A percentile compares a stretch with the other conserved stretches of the same genome.
phyloP scores from a whole-genome alignment of 2,113 vertebrate genomes.

The Macrotus californicus region DNA sequence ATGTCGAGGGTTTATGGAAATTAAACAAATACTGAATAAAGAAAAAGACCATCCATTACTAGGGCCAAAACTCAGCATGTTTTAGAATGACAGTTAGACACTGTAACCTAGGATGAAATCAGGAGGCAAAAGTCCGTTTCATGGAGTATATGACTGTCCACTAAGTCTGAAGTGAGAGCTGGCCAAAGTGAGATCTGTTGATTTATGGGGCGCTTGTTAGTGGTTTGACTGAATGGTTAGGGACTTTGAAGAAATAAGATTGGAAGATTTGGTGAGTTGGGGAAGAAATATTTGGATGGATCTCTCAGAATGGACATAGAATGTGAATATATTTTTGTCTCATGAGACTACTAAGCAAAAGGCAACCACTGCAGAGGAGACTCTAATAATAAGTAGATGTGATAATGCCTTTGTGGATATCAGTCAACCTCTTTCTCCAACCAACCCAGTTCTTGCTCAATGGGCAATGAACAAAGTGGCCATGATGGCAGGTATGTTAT shows the following conservation, averaged over 20 bases:
- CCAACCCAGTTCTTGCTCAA: not conserved
- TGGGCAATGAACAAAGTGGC: not conserved
- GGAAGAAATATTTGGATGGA: not conserved
- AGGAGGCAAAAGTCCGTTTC: not conserved
- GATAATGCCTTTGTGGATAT: not conserved
- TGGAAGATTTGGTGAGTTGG: not conserved
- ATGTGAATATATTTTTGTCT: not conserved
- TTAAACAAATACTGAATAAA: not conserved
- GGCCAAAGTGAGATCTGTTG: not conserved
- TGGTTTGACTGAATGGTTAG: not conserved
- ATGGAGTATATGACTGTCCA: not conserved
- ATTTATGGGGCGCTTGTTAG: not conserved
- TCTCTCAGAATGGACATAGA: not conserved
- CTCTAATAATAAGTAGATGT: not conserved
- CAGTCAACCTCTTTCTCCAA: not conserved
- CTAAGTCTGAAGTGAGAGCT: not conserved
- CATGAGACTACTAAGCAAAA: not conserved
- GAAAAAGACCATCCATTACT: not conserved
- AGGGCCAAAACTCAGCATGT: not conserved
- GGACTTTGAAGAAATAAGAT: not conserved
- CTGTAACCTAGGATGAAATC: not conserved
- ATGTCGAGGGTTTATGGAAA: not conserved
- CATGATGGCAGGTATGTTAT: not conserved
- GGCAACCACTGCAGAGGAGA: not conserved
- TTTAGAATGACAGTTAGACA: not conserved